phyloP scores from a whole-genome alignment of 1,140 invertebrate genomes.

The Araneus ventricosus region DNA sequence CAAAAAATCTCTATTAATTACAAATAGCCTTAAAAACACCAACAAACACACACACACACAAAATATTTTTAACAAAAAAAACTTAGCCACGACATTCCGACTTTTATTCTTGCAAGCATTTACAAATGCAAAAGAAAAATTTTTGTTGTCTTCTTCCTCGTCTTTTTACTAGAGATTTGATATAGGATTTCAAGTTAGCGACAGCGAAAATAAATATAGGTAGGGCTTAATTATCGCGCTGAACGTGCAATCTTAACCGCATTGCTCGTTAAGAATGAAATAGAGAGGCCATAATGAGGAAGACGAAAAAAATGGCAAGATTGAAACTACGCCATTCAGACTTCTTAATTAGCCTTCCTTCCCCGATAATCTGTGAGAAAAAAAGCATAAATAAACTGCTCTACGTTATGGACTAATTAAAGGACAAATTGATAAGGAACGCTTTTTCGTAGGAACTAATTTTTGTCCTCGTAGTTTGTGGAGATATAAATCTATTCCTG shows the following conservation, averaged over 20 bases:
- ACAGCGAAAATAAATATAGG: not conserved
- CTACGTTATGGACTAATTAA: too few species aligned
- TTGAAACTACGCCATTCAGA: not conserved
- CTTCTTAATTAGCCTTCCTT: constrained; percentile 36
- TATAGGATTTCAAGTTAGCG: not conserved
- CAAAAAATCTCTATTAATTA: too few species aligned
- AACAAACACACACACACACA: too few species aligned
- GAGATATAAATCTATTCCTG: too few species aligned
- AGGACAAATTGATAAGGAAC: too few species aligned
- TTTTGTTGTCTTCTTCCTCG: not conserved
- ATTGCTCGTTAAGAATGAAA: constrained; percentile 57
- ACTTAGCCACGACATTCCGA: too few species aligned
- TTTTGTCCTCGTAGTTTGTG: not conserved
- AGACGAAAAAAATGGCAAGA: constrained; percentile 6
- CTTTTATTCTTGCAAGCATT: too few species aligned
- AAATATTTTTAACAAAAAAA: too few species aligned
- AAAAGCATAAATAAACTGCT: constrained; percentile 55
- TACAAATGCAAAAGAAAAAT: not conserved
- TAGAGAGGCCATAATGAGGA: constrained; percentile 49
- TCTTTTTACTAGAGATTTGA: not conserved
- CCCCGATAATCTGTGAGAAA: constrained; percentile 27
- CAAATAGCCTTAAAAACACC: too few species aligned
- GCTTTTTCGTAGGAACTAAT: not conserved
- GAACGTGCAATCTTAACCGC: constrained; percentile 32
- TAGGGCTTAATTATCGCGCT: constrained; percentile 30